A percentile compares a stretch with the other conserved stretches of the same genome.
Evolutionary conservation across 1,140 invertebrate genomes (phyloP).

Genomic region (Bursaphelenchus mucronatus): DNA sequence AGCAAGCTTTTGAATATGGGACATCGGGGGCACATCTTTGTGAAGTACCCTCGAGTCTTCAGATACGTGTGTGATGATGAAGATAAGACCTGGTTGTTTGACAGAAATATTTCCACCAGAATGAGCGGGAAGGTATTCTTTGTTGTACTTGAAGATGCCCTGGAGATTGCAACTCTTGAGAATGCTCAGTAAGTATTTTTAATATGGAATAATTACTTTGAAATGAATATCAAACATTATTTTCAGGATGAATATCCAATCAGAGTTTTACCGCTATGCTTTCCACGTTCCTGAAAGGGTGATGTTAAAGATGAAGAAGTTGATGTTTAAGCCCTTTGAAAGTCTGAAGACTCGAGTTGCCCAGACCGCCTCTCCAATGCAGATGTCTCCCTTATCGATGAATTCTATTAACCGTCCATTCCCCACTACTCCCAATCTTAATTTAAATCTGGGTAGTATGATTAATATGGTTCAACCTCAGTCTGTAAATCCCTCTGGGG

Average conservation of each 20-base stretch:
- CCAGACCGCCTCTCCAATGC: conserved; percentile 17
- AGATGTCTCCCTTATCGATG: conserved; percentile 8
- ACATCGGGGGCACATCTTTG: conserved; percentile 43
- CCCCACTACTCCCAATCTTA: no score
- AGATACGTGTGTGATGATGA: conserved; percentile 47
- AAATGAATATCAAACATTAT: conserved; percentile 4
- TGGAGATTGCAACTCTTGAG: conserved; percentile 38
- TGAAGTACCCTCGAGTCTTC: conserved; percentile 47
- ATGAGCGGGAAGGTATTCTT: conserved; percentile 48
- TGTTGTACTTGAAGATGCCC: conserved; percentile 42
- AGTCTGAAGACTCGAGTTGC: conserved; percentile 33
- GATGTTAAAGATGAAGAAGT: conserved; percentile 33
- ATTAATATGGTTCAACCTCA: no score
- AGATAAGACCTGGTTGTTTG: conserved; percentile 47
- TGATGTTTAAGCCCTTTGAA: conserved; percentile 37
- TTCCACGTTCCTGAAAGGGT: conserved; percentile 40
- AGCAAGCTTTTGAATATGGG: conserved; percentile 42
- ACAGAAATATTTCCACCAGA: conserved; percentile 36
- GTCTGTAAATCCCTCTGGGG: no score
- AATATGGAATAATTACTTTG: neutral
- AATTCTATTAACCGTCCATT: neutral
- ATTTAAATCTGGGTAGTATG: no score
- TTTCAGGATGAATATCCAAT: conserved; percentile 29
- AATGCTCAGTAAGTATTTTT: conserved; percentile 34
- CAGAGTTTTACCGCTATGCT: conserved; percentile 33